Evolutionary conservation across 1,140 invertebrate species (phyloP), one percentile per base, ranked within the genome.

Genomic region (Bombus superbus): DNA sequence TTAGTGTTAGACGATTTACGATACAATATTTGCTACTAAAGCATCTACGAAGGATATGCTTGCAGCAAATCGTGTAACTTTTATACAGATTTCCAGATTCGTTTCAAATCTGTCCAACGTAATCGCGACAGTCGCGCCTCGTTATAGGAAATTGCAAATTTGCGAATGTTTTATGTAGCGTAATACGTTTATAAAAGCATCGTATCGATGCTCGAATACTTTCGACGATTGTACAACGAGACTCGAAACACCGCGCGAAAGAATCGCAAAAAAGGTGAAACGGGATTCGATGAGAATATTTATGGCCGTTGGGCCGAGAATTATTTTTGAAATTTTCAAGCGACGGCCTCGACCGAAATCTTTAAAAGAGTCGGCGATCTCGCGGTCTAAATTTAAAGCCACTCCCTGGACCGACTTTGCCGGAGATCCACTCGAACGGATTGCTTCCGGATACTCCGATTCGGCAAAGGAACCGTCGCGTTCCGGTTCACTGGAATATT

Each of bases 381-480:
- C 28, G 57, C 18, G 74, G 78, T 82, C 87, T 89, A 86, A 88
- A 88, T 89, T 89, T 89, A 89, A 89, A 89, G 47, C 72, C 40
- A 35, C 42, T 53, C 42, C n/a, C n/a, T 2, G 25, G 13, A 15
- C 8, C 1, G 42, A 9, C 66, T 69, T 40, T 11, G 42, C 28
- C 11, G n/a, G 3, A 4, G n/a, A 53, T 74, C 22, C 32, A 22
- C n/a, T 53, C n/a, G 10, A 35, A 75, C 73, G 42, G 11, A 32
- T 4, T 4, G 44, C 18, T 73, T 73, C 42, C 73, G 44, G 73
- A 44, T 32, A 28, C 18, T 74, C 42, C 42, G 18, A 32, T 32
- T 74, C 72, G 40, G 42, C 28, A 44, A 47, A 47, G n/a, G n/a
- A 18, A 74, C 18, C 72, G 8, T 13, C 72, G 42, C n/a, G 40